A percentile compares a stretch with the other conserved stretches of the same genome.
These are phyloP conservation scores for Tetragonula carbonaria DNA, from an alignment of 2,888 invertebrate genomes.

Conservation along the genomic window DNA sequence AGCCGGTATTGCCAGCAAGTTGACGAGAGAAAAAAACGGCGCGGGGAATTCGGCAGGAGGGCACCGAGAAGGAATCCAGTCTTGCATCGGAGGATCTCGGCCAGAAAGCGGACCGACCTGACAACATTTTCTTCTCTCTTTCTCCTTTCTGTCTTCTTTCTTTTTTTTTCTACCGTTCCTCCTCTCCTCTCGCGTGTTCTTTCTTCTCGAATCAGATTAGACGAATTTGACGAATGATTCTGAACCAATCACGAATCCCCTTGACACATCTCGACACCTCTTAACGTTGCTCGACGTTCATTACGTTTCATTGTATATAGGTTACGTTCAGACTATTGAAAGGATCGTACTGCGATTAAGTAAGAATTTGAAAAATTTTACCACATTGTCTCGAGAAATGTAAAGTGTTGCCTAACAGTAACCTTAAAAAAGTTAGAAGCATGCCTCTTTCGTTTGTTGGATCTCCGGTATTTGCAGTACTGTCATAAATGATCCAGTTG, in stretches of 20 bases:
- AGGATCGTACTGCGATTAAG: background rate
- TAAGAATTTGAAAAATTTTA: background rate
- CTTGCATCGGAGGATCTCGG: constrained; percentile 36
- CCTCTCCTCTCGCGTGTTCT: background rate
- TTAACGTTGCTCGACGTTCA: background rate
- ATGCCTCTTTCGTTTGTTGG: background rate
- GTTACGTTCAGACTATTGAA: background rate
- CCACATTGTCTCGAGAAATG: background rate
- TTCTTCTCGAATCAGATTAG: constrained; percentile 16
- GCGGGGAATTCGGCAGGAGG: constrained; percentile 58
- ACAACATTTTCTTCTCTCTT: constrained; percentile 23
- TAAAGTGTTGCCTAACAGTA: constrained; percentile 1
- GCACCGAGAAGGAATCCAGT: constrained; percentile 58
- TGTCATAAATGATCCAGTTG: constrained; percentile 9
- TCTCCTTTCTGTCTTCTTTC: background rate
- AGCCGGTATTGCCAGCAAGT: constrained; percentile 51
- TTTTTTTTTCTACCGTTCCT: background rate
- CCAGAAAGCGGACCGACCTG: constrained; percentile 42
- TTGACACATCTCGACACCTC: background rate
- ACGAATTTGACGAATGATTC: constrained; percentile 2
- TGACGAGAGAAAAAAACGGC: constrained; percentile 41
- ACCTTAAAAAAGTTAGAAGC: background rate
- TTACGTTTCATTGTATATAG: background rate
- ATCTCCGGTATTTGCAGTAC: background rate
- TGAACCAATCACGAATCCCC: background rate